A percentile compares a stretch with the other conserved stretches of the same genome.
These are phyloP conservation scores for Xylota sylvarum DNA, from an alignment of 2,888 invertebrate species.

Conservation along the genomic window DNA sequence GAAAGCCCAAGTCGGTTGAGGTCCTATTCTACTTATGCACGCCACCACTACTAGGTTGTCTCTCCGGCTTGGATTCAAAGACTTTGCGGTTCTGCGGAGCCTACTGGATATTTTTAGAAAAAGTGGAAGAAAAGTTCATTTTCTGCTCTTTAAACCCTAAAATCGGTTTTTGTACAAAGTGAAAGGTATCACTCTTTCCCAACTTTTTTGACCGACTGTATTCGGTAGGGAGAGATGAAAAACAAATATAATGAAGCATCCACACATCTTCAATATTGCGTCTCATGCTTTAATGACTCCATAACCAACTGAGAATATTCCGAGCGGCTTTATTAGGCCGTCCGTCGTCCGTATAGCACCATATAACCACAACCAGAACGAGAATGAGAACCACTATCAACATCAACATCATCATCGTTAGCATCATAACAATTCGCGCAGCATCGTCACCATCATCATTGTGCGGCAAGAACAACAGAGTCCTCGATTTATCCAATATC, in stretches of 20 bases:
- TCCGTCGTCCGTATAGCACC: slow-evolving; percentile 17
- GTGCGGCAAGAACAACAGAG: slow-evolving; percentile 9
- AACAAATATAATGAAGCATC: slow-evolving; percentile 18
- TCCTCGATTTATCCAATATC: slow-evolving; percentile 49
- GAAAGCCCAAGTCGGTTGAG: no score
- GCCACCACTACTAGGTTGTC: no score
- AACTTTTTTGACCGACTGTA: neutral
- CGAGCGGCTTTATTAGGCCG: slow-evolving; percentile 37
- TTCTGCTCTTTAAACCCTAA: no score
- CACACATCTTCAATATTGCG: slow-evolving; percentile 21
- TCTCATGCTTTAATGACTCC: slow-evolving; percentile 28
- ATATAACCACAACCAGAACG: neutral
- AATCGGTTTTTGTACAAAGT: no score
- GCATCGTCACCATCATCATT: slow-evolving; percentile 17
- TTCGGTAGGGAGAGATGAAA: neutral
- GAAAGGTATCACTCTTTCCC: neutral
- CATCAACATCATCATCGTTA: slow-evolving; percentile 19
- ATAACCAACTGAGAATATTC: slow-evolving; percentile 29
- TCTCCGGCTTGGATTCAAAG: no score
- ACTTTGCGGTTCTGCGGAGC: no score
- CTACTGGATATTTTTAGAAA: no score
- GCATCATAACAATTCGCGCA: slow-evolving; percentile 14
- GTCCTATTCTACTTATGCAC: no score
- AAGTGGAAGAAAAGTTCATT: no score
- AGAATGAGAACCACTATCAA: neutral